Percentiles rank a stretch among this genome's conserved stretches.
These are phyloP conservation scores for Atlantisia rogersi DNA, from an alignment of 2,113 vertebrate species.

Conservation along the genomic window DNA sequence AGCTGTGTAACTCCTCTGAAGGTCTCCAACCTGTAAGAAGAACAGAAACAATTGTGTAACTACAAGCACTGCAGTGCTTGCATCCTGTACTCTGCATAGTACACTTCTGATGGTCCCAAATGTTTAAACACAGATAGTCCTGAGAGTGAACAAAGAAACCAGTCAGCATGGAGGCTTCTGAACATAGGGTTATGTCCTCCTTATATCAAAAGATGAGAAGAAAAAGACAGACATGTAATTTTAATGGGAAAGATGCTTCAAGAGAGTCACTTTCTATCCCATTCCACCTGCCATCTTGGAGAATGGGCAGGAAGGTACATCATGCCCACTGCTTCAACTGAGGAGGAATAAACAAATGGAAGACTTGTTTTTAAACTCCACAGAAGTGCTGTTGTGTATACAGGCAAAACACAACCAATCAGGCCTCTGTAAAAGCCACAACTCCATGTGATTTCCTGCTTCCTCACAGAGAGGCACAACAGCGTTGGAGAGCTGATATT, in stretches of 20 bases:
- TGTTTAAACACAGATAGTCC: background rate
- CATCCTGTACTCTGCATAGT: background rate
- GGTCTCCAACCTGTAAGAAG: constrained; percentile 88
- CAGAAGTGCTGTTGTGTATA: background rate
- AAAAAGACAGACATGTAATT: background rate
- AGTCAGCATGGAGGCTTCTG: background rate
- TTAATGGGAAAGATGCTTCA: background rate
- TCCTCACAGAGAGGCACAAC: background rate
- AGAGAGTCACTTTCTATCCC: background rate
- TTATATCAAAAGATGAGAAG: background rate
- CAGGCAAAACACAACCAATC: background rate
- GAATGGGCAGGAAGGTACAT: background rate
- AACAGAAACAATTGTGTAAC: background rate
- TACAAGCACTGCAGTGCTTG: background rate
- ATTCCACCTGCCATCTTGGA: background rate
- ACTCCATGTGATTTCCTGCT: background rate
- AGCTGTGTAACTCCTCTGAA: constrained; percentile 92
- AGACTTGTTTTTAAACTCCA: background rate
- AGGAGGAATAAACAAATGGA: background rate
- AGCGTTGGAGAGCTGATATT: background rate
- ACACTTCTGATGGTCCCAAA: background rate
- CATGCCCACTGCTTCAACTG: background rate
- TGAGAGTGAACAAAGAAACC: background rate
- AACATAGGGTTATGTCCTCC: background rate
- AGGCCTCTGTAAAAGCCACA: background rate